Evolutionary conservation across 2,888 invertebrate genomes (phyloP).

Genomic region (Epinotia ramella): DNA sequence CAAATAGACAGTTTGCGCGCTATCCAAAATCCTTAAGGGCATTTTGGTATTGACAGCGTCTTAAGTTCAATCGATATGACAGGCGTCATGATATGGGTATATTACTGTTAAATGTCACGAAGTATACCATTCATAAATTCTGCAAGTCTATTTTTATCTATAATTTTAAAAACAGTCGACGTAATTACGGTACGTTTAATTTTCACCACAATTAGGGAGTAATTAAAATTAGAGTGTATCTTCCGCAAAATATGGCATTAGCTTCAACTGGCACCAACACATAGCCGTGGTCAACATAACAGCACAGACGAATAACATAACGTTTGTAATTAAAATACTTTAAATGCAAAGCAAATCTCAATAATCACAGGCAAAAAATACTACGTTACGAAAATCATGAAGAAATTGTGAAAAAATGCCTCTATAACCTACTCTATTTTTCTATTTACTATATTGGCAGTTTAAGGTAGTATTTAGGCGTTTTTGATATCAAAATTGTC

Average conservation of each 20-base stretch:
- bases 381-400: neutral
- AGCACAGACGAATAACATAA: constrained; percentile 2
- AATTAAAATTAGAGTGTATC: neutral
- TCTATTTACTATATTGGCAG: constrained; percentile 15
- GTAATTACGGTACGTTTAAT: neutral
- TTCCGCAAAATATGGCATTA: constrained; percentile 20
- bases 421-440: neutral
- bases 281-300: neutral
- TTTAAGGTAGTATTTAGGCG: neutral
- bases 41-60: too few relatives aligned
- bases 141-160: too few relatives aligned
- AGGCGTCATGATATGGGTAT: too few relatives aligned
- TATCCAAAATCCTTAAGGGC: too few relatives aligned
- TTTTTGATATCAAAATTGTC: neutral
- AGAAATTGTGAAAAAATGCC: neutral
- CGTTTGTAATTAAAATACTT: neutral
- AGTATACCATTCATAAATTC: too few relatives aligned
- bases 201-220: neutral
- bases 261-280: constrained; percentile 8
- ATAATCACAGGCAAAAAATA: constrained; percentile 19
- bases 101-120: too few relatives aligned
- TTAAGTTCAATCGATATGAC: too few relatives aligned
- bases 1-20: too few relatives aligned
- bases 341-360: constrained; percentile 41
- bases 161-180: neutral